Conservation (phyloP, 2,797 vertebrate species). For the Hybognathus amarus region DNA sequence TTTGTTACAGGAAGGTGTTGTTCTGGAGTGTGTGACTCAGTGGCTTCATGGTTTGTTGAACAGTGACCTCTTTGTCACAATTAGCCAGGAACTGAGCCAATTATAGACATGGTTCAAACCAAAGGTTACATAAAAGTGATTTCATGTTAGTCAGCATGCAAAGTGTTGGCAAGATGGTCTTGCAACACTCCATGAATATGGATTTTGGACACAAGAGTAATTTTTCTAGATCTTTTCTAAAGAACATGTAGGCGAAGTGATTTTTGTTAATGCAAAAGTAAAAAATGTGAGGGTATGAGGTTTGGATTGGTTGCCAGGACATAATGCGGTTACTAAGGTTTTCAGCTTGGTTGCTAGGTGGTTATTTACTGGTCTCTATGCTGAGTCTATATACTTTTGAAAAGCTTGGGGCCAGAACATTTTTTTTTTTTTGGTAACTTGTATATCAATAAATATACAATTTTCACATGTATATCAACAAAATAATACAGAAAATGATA, state of each 20-base stretch:
- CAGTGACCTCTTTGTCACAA: conserved; percentile 19
- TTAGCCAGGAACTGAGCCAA: conserved; percentile 21
- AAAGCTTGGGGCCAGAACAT: too few relatives aligned
- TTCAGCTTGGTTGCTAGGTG: background rate
- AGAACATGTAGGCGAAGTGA: background rate
- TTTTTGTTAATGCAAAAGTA: background rate
- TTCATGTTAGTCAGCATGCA: conserved; percentile 8
- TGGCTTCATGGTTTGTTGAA: conserved; percentile 22
- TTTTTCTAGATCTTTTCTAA: background rate
- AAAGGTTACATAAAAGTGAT: background rate
- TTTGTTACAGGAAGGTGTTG: background rate
- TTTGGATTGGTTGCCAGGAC: background rate
- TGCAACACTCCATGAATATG: background rate
- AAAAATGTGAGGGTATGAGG: background rate
- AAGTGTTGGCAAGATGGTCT: background rate
- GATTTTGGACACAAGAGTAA: background rate
- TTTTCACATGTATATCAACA: too few relatives aligned
- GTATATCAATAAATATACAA: too few relatives aligned
- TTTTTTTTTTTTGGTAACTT: too few relatives aligned
- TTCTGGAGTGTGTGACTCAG: background rate
- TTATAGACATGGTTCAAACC: conserved; percentile 3
- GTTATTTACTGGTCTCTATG: background rate
- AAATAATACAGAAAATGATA: too few relatives aligned
- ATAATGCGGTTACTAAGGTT: background rate
- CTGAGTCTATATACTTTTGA: background rate